Conservation (phyloP, 2,888 invertebrate species). For the Drosophila paucipuncta region DNA sequence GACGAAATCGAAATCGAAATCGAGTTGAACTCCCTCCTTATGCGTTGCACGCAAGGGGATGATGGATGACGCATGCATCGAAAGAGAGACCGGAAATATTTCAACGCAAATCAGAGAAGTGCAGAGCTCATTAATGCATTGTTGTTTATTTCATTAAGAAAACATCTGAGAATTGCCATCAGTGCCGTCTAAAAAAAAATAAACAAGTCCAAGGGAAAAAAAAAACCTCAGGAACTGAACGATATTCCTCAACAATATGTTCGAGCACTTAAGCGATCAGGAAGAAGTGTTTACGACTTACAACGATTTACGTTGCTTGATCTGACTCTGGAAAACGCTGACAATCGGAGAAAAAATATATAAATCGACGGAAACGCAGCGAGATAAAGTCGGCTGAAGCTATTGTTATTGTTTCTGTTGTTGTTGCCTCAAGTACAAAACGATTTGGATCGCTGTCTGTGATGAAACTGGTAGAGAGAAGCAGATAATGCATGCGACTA, state of each 20-base stretch:
- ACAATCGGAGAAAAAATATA: conserved; percentile 18
- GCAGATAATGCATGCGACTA: conserved; percentile 61
- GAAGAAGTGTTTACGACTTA: conserved; percentile 46
- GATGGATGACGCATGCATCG: conserved; percentile 57
- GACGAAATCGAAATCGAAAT: conserved; percentile 30
- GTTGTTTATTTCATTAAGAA: conserved; percentile 44
- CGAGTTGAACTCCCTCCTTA: conserved; percentile 31
- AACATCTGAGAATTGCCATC: conserved; percentile 26
- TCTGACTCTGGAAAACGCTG: conserved; percentile 1
- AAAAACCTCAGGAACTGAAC: neutral
- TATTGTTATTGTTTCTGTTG: neutral
- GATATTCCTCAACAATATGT: conserved; percentile 13
- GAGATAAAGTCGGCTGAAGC: conserved; percentile 32
- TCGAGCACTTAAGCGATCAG: conserved; percentile 8
- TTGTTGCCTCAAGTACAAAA: conserved; percentile 24
- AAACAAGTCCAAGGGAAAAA: conserved; percentile 32
- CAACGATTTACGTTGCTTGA: conserved; percentile 41
- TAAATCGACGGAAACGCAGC: conserved; percentile 15
- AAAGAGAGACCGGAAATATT: conserved; percentile 50
- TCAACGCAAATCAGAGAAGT: conserved; percentile 49
- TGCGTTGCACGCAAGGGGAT: conserved; percentile 1
- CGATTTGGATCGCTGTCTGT: conserved; percentile 29
- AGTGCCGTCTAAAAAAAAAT: conserved; percentile 5
- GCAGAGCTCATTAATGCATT: conserved; percentile 46
- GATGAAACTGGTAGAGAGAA: conserved; percentile 42